Evolutionary conservation across 1,140 invertebrate species (phyloP), one percentile per base, ranked within the genome.

Genomic region (Oreohelix idahoensis): DNA sequence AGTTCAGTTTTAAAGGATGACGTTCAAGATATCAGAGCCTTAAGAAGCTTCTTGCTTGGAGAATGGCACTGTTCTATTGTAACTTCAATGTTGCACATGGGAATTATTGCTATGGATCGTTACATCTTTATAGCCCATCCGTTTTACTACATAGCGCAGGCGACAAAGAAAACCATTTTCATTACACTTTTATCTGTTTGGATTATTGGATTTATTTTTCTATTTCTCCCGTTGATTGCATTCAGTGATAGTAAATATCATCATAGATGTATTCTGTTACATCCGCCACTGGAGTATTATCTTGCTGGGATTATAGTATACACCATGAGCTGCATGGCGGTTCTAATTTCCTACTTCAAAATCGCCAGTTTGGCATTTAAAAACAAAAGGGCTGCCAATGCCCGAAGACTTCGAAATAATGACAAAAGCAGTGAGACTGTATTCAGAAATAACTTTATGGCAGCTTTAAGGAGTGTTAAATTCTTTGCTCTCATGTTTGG

Each of bases 401-500:
- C 63, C 5, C 23, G 63, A 35, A 66, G 63, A 66, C 20, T 66
- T 8, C 63, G 32, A 66, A 8, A 29, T 66, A 32, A 2, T 15
- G 63, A 66, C n/a, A 32, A 10, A 2, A 23, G 8, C 20, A 32
- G n/a, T 1, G 29, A 29, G 8, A 32, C 32, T 32, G 8, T 13
- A 8, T 32, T 66, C 5, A 66, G 17, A 11, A 66, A 66, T 35
- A 66, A 29, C 32, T n/a, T 4, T 35, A 66, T 15, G 29, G 63
- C 63, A 13, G 63, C 29, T 66, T 66, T 66, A 8, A 66, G 29
- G 32, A 66, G 63, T 66, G 63, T 66, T 0, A 66, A 32, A 66
- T 66, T 66, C 29, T 66, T 66, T 66, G 63, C 63, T 35, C 5
- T 35, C 63, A 66, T 66, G 63, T 66, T 66, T 66, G 63, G 63